These are phyloP conservation scores for Salminus brasiliensis DNA, from an alignment of 2,113 vertebrate species.

Conservation along the genomic window DNA sequence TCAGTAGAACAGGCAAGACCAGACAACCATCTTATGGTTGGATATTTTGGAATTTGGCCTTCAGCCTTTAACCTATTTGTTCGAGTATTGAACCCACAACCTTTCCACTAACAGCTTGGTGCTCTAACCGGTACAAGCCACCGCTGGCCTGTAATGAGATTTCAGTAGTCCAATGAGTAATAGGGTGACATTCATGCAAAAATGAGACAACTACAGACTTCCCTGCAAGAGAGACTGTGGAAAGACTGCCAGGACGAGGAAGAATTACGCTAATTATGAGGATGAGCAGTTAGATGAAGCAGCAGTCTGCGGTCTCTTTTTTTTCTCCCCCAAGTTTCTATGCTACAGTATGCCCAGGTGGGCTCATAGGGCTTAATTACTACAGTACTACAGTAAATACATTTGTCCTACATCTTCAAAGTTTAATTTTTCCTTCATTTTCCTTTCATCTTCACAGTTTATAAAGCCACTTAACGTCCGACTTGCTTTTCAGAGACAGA, in stretches of 20 bases:
- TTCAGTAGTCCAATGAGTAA: background rate
- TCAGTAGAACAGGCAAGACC: too few relatives aligned
- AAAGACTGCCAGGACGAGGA: background rate
- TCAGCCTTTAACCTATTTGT: too few relatives aligned
- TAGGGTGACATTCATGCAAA: background rate
- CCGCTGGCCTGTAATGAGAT: too few relatives aligned
- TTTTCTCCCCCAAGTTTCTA: background rate
- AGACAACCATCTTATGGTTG: too few relatives aligned
- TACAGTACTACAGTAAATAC: background rate
- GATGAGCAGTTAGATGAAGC: background rate
- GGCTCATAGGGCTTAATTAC: constrained; percentile 23
- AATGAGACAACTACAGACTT: background rate
- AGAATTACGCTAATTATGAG: background rate
- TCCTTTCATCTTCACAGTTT: too few relatives aligned
- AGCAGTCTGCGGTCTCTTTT: background rate
- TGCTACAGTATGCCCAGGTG: background rate
- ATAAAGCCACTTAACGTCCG: background rate
- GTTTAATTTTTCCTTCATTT: too few relatives aligned
- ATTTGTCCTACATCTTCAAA: constrained; percentile 5
- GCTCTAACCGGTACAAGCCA: too few relatives aligned
- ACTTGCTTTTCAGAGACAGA: background rate
- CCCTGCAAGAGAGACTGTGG: background rate
- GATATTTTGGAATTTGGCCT: too few relatives aligned
- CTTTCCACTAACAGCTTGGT: too few relatives aligned
- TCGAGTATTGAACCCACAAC: too few relatives aligned